Evolutionary conservation across 2,888 invertebrate species (phyloP), one percentile per base, ranked within the genome.

Genomic region (Cosmopolites sordidus): DNA sequence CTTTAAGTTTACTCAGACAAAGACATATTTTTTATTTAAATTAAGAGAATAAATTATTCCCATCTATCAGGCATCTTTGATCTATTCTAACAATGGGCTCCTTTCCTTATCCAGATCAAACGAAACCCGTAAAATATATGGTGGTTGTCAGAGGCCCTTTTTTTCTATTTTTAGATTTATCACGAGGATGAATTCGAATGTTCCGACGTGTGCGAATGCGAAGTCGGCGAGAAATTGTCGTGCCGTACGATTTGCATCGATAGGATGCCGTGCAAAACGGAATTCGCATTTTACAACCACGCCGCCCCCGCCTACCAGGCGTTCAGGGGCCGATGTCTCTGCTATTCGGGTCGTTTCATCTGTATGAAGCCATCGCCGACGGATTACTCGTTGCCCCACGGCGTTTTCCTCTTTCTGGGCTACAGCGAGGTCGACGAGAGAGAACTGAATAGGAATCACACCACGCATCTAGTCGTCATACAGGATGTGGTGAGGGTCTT

Each of bases 161-260:
- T 22, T 22, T 22, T 8, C 18, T 55, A 58, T 61, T 75, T 77
- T 29, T 76, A 89, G 89, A 78, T 90, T 50, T 89, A 89, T 73
- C 83, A 86, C 22, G 86, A 90, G 67, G 89, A 91, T 62, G 91
- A 92, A 68, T 83, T 89, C 22, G 91, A 92, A 69, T 93, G 92
- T 74, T 92, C 92, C 37, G 92, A 92, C 75, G 80, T 93, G 51
- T 93, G 93, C 74, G 85, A 89, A 64, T 93, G 93, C 71, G 86
- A 87, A 68, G 79, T 84, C 54, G 85, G 87, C 0, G 82, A 81
- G 67, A 85, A 86, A 63, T 81, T 92, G 59, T 84, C 87, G 49
- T 93, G 93, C 77, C 89, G 90, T 74, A 89, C 91, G 64, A 87
- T 92, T 60, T 93, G 92, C 75, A 89, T 92, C 43, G 87, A 91